Evolutionary conservation across 1,140 invertebrate genomes (phyloP).

Genomic region (Cyclargus thomasi): DNA sequence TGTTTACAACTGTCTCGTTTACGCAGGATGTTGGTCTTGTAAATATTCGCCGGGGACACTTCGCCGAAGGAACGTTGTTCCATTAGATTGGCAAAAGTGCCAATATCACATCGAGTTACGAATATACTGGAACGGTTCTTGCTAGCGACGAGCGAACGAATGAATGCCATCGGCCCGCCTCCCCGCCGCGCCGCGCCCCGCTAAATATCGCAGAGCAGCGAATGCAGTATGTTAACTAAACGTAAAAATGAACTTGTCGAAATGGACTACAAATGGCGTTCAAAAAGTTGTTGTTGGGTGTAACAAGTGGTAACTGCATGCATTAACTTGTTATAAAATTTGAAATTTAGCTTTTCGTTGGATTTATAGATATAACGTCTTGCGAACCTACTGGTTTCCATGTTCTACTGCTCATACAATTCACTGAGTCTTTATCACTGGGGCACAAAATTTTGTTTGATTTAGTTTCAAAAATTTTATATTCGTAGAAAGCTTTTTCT

Average conservation of each 20-base stretch:
- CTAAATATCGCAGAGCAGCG: constrained; percentile 39
- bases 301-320: not conserved
- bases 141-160: constrained; percentile 29
- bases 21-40: constrained; percentile 67
- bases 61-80: constrained; percentile 67
- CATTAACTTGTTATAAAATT: not conserved
- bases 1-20: constrained; percentile 70
- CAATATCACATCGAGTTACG: constrained; percentile 65
- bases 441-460: too few species aligned
- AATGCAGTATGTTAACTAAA: not conserved
- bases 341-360: not conserved
- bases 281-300: not conserved
- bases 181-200: constrained; percentile 5
- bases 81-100: constrained; percentile 71
- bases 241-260: not conserved
- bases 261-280: not conserved
- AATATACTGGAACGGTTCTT: constrained; percentile 44
- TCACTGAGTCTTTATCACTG: constrained; percentile 1
- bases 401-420: not conserved
- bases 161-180: constrained; percentile 37
- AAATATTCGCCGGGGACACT: constrained; percentile 57
- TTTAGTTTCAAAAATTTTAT: too few species aligned
- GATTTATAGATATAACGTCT: not conserved
- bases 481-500: too few species aligned
- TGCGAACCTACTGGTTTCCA: not conserved